phyloP scores from a whole-genome alignment of 2,113 vertebrate genomes.

The Dermatemys mawii region DNA sequence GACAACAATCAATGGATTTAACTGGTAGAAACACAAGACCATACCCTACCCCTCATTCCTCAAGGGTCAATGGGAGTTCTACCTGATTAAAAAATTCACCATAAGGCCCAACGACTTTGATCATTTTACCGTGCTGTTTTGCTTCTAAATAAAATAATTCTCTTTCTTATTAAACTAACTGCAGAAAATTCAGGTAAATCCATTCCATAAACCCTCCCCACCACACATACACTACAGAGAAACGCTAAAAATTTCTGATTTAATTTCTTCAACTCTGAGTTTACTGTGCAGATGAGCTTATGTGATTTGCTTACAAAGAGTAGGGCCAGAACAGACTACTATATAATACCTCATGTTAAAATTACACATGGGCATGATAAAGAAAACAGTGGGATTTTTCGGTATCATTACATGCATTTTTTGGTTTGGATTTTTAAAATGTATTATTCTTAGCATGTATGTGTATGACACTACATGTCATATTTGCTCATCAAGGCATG shows the following conservation, averaged over 20 bases:
- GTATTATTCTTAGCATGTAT: background rate
- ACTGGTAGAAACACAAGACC: no score
- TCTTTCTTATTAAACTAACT: background rate
- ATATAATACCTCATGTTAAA: background rate
- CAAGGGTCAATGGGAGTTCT: background rate
- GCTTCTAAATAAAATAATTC: background rate
- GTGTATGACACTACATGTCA: background rate
- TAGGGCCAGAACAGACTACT: background rate
- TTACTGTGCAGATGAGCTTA: background rate
- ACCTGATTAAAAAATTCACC: background rate
- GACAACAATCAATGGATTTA: background rate
- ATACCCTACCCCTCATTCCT: background rate
- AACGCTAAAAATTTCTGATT: background rate
- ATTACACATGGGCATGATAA: background rate
- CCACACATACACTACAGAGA: background rate
- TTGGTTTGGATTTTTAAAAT: background rate
- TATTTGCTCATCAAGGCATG: background rate
- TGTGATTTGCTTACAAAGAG: background rate
- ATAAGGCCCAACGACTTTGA: background rate
- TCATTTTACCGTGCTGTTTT: background rate
- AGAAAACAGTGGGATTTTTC: background rate
- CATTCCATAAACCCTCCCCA: fast-evolving
- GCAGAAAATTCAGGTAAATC: background rate
- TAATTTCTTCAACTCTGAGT: background rate
- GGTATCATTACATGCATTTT: background rate